Conservation (phyloP, 2,888 invertebrate genomes). For the Incurvaria masculella region DNA sequence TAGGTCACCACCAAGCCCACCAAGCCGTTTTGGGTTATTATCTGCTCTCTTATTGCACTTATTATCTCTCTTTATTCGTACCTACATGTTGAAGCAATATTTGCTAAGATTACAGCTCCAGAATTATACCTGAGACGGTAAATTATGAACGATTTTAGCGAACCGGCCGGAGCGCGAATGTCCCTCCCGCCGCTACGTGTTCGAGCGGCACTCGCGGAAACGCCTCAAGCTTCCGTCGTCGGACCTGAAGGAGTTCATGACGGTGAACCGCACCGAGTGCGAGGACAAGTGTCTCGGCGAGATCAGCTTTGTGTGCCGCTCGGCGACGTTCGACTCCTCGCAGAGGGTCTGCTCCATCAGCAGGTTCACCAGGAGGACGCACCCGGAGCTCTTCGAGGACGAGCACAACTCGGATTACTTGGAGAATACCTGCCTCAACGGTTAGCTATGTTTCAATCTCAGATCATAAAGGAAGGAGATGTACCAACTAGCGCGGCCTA, state of each 20-base stretch:
- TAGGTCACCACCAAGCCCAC: not conserved
- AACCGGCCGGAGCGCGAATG: slow-evolving; percentile 86
- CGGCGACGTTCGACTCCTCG: slow-evolving; percentile 78
- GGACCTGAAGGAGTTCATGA: slow-evolving; percentile 81
- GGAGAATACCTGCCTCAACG: slow-evolving; percentile 87
- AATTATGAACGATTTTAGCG: slow-evolving; percentile 54
- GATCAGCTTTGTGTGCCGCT: slow-evolving; percentile 84
- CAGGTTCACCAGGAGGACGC: slow-evolving; percentile 78
- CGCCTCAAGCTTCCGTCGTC: slow-evolving; percentile 76
- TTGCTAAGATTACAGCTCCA: too few relatives aligned
- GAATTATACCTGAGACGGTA: too few relatives aligned
- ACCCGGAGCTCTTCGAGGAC: slow-evolving; percentile 79
- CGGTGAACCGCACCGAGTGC: slow-evolving; percentile 83
- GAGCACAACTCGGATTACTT: slow-evolving; percentile 87
- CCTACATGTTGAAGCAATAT: slow-evolving; percentile 31
- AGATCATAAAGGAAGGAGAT: too few relatives aligned
- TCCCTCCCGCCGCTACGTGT: slow-evolving; percentile 83
- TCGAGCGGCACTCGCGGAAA: slow-evolving; percentile 83
- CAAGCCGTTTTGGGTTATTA: too few relatives aligned
- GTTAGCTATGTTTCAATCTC: too few relatives aligned
- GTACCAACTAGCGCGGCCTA: too few relatives aligned
- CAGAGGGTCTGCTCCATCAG: slow-evolving; percentile 78
- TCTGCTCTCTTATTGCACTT: not conserved
- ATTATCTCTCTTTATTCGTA: slow-evolving; percentile 2
- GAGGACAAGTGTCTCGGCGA: slow-evolving; percentile 89